These are phyloP conservation scores for Diceros bicornis DNA, from an alignment of 2,797 vertebrate species.

Conservation along the genomic window DNA sequence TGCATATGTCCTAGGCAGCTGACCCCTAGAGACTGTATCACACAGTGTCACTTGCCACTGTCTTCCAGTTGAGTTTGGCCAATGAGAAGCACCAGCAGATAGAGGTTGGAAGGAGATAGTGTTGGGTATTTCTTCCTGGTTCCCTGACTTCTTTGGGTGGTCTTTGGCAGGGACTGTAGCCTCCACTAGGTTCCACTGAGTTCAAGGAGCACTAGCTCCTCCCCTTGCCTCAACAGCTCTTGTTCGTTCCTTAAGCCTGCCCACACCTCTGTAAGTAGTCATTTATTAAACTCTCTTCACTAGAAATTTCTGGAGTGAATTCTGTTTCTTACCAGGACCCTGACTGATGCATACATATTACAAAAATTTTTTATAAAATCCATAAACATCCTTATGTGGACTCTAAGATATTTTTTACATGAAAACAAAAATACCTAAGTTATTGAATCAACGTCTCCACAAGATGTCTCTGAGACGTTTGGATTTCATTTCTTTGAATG, in stretches of 20 bases:
- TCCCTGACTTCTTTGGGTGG: background rate
- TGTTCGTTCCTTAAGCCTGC: slow-evolving; percentile 5
- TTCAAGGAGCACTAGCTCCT: background rate
- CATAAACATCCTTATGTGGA: background rate
- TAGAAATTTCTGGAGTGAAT: background rate
- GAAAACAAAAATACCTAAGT: slow-evolving; percentile 58
- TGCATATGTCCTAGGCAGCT: background rate
- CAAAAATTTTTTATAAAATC: background rate
- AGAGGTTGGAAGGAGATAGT: background rate
- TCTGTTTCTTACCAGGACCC: background rate
- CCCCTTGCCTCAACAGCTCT: background rate
- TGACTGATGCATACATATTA: background rate
- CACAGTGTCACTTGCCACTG: background rate
- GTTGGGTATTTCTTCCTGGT: background rate
- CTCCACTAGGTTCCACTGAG: background rate
- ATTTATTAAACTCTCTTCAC: background rate
- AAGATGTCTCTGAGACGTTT: slow-evolving; percentile 54
- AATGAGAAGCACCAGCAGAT: background rate
- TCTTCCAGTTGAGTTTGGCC: background rate
- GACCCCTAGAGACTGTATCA: background rate
- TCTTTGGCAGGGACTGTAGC: background rate
- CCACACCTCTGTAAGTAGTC: background rate
- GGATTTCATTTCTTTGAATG: slow-evolving; percentile 66
- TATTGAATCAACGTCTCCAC: slow-evolving; percentile 46
- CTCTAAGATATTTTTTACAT: slow-evolving; percentile 53